Conservation (phyloP, 2,113 vertebrate species). For the Oreochromis aureus region DNA sequence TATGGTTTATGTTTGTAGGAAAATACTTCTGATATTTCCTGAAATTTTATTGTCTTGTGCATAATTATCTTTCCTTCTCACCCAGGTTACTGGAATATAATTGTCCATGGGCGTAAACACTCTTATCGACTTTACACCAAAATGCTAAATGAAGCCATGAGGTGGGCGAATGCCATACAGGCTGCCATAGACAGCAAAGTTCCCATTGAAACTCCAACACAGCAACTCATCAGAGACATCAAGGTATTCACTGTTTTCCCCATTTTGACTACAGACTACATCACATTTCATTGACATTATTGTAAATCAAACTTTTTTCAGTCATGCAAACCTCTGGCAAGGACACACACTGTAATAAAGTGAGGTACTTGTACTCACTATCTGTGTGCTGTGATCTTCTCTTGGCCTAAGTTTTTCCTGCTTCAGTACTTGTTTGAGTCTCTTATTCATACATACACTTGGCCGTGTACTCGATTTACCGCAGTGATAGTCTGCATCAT, state of each 20-base stretch:
- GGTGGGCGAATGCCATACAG: slow-evolving; percentile 88
- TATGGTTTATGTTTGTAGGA: neutral
- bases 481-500: neutral
- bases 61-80: neutral
- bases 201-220: slow-evolving; percentile 90
- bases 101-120: slow-evolving; percentile 86
- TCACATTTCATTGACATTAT: neutral
- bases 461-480: neutral
- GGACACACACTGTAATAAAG: slow-evolving; percentile 61
- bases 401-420: neutral
- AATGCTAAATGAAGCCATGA: slow-evolving; percentile 86
- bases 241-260: slow-evolving; percentile 70
- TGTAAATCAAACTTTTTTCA: slow-evolving; percentile 46
- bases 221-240: slow-evolving; percentile 91
- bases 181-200: slow-evolving; percentile 89
- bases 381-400: slow-evolving; percentile 48
- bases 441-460: neutral
- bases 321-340: slow-evolving; percentile 58
- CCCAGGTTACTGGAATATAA: slow-evolving; percentile 88
- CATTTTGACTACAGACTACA: neutral
- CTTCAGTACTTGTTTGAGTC: neutral
- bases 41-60: neutral
- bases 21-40: neutral
- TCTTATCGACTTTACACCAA: slow-evolving; percentile 89
- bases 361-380: slow-evolving; percentile 62